A percentile compares a stretch with the other conserved stretches of the same genome.
Evolutionary conservation across 2,113 vertebrate genomes (phyloP).

Genomic region (Dunckerocampus dactyliophorus): DNA sequence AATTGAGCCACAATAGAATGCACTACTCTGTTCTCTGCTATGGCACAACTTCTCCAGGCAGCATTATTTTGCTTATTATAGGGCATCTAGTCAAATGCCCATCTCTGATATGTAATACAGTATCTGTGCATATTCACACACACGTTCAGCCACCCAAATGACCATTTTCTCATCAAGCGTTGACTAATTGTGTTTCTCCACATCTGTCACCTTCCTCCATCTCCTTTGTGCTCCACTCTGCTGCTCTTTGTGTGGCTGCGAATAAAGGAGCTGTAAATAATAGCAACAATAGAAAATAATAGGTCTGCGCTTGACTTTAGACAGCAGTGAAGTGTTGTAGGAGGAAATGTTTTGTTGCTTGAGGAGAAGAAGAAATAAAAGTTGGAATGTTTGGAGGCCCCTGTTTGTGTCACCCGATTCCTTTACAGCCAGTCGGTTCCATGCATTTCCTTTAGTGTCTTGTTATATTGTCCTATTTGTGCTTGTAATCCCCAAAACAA

Average conservation of each 20-base stretch:
- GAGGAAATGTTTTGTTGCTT: slow-evolving; percentile 5
- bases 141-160: slow-evolving; percentile 8
- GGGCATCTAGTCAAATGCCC: slow-evolving; percentile 9
- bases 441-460: not conserved
- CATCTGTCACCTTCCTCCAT: slow-evolving; percentile 32
- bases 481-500: no score
- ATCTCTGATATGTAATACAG: not conserved
- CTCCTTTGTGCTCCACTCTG: slow-evolving; percentile 28
- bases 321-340: slow-evolving; percentile 22
- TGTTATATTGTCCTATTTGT: no score
- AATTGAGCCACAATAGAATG: no score
- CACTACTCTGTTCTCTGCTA: no score
- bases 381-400: slow-evolving; percentile 8
- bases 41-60: no score
- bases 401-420: not conserved
- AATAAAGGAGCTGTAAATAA: slow-evolving; percentile 67
- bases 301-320: slow-evolving; percentile 45
- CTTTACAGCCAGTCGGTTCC: not conserved
- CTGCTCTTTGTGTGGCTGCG: slow-evolving; percentile 73
- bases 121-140: slow-evolving; percentile 4
- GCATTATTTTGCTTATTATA: no score
- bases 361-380: slow-evolving; percentile 8
- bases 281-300: slow-evolving; percentile 50
- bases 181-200: slow-evolving; percentile 57
- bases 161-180: slow-evolving; percentile 51